phyloP scores from a whole-genome alignment of 1,140 invertebrate genomes.

The Drosophila willistoni region DNA sequence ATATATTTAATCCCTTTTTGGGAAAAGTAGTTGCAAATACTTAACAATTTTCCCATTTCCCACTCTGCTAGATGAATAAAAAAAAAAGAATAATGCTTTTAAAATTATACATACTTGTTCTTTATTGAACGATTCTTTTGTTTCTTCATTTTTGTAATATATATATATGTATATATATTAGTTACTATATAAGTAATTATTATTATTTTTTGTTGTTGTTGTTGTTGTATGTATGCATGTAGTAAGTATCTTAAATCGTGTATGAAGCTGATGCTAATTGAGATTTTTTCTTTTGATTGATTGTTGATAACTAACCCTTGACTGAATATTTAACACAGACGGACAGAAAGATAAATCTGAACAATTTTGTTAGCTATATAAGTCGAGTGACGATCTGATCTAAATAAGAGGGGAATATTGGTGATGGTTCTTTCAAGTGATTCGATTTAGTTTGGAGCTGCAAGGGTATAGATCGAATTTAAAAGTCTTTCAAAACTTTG shows the following conservation, averaged over 20 bases:
- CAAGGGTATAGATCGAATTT: no score
- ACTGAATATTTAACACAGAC: no score
- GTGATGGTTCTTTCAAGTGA: no score
- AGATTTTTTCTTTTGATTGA: conserved; percentile 6
- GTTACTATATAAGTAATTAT: conserved; percentile 13
- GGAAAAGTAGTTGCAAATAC: no score
- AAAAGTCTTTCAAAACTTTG: background rate
- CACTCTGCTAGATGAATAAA: no score
- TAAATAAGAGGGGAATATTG: no score
- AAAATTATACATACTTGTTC: conserved; percentile 73
- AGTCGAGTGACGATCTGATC: no score
- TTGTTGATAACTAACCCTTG: background rate
- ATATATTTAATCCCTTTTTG: no score
- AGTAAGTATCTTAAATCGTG: conserved; percentile 1
- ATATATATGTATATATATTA: conserved; percentile 13
- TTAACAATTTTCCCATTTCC: no score
- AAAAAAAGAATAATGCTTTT: conserved; percentile 24
- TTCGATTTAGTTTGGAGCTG: no score
- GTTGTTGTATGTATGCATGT: background rate
- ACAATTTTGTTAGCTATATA: no score
- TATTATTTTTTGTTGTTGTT: background rate
- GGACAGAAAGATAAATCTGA: no score
- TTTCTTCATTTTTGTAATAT: conserved; percentile 47
- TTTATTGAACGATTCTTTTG: conserved; percentile 68
- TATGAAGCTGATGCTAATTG: conserved; percentile 4